Base-by-base conservation (phyloP, 2,113 vertebrate genomes). In the Lycaon pictus region DNA sequence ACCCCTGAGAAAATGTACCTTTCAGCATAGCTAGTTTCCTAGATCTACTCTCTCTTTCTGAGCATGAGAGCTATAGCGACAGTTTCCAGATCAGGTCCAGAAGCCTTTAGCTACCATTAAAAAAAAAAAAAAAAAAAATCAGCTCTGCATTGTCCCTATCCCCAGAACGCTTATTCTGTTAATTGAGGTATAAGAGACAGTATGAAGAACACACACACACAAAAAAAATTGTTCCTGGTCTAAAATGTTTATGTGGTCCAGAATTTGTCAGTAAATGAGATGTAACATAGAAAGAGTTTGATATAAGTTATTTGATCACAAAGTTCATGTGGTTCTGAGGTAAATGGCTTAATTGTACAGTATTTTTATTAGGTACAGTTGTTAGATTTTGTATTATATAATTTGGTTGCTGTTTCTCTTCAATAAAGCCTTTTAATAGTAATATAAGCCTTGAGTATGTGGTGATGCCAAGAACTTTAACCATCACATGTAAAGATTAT, bases 361-460 rank as follows among this genome's bases (percentile, higher is more conserved):
- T n/a, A 88, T 88, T 98, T 97, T 98, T 97, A 97, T 95, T 96
- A 87, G 43, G 27, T 72, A 17, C 91, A 90, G 90, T 89, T 90
- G 82, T 60, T 91, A 96, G 56, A 32, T 89, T 96, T 83, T 69
- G 48, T 94, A 80, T 80, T 96, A 43, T 87, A 97, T 97, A 98
- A 93, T 92, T 97, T 97, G 63, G 88, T 92, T 93, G 11, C 55
- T 86, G 71, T 86, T 74, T 85, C 92, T 97, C 72, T 96, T 97
- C 90, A 95, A 60, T 95, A 97, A 98, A 98, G 92, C 91, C 8
- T 96, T 97, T 97, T 97, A 97, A 98, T 96, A 92, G 84, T 80
- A 95, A 80, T 58, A 80, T 93, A 89, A 95, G 93, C 80, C 60
- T 89, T 81, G 80, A 85, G 32, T 84, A 71, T 51, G 22, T 72